Evolutionary conservation across 2,113 vertebrate species (phyloP).

Genomic region (Sphaerodactylus townsendi): DNA sequence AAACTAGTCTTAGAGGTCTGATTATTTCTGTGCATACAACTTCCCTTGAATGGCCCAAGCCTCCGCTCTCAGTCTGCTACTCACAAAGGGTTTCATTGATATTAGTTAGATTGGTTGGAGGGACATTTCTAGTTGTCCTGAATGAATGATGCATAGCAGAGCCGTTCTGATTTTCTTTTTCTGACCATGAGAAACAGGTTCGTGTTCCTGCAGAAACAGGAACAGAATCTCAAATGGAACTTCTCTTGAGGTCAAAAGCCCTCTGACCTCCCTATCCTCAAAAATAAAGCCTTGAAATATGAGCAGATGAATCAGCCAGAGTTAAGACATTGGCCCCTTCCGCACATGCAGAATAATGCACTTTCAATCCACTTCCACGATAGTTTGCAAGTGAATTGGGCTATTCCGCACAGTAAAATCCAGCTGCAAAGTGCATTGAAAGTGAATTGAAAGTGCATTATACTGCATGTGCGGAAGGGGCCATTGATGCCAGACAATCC

Average conservation of each 20-base stretch:
- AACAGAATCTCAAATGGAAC: neutral
- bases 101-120: neutral
- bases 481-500: too few relatives aligned
- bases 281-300: too few relatives aligned
- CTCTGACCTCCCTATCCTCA: too few relatives aligned
- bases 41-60: constrained; percentile 54
- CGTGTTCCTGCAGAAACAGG: neutral
- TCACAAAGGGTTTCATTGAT: constrained; percentile 12
- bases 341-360: too few relatives aligned
- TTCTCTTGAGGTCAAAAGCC: neutral
- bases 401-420: too few relatives aligned
- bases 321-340: too few relatives aligned
- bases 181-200: neutral
- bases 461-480: too few relatives aligned
- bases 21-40: constrained; percentile 34
- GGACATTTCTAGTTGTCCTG: constrained; percentile 2
- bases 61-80: constrained; percentile 17
- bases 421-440: too few relatives aligned
- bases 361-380: too few relatives aligned
- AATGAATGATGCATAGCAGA: neutral
- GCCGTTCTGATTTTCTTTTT: neutral
- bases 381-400: too few relatives aligned
- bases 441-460: too few relatives aligned
- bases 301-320: too few relatives aligned
- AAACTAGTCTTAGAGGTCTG: constrained; percentile 40